Percentiles rank a stretch among this genome's conserved stretches.
phyloP scores from a whole-genome alignment of 2,797 vertebrate genomes.

The Phalloptychus januarius region DNA sequence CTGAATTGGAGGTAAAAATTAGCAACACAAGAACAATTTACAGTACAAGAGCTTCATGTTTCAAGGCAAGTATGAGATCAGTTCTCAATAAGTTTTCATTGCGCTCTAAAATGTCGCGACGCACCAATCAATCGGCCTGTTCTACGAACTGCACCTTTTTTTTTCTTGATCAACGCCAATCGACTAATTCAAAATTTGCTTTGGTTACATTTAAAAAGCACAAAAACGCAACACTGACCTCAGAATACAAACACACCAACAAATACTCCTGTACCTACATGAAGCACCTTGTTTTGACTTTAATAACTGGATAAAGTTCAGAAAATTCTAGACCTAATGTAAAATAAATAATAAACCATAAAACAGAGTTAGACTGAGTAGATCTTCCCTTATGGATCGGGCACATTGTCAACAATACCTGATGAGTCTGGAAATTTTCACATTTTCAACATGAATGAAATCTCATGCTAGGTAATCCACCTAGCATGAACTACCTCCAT shows the following conservation, averaged over 20 bases:
- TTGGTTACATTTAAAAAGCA: not conserved
- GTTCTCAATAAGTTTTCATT: not conserved
- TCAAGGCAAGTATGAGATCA: not conserved
- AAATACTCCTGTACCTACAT: no score
- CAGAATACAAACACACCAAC: not conserved
- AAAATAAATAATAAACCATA: no score
- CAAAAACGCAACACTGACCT: not conserved
- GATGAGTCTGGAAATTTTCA: not conserved
- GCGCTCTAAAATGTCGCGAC: not conserved
- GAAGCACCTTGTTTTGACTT: not conserved
- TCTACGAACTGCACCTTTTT: not conserved
- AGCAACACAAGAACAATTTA: not conserved
- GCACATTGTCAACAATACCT: no score
- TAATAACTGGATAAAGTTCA: not conserved
- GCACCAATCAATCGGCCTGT: not conserved
- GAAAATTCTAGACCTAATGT: no score
- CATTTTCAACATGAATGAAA: not conserved
- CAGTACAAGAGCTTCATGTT: not conserved
- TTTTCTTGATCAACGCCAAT: not conserved
- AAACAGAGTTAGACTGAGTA: no score
- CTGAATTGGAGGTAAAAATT: constrained; percentile 18
- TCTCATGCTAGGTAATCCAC: not conserved
- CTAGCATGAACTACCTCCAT: no score
- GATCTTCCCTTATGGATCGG: no score
- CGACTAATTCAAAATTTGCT: not conserved